Base-by-base conservation (phyloP, 2,888 invertebrate genomes). In the Rotaria macrura region DNA sequence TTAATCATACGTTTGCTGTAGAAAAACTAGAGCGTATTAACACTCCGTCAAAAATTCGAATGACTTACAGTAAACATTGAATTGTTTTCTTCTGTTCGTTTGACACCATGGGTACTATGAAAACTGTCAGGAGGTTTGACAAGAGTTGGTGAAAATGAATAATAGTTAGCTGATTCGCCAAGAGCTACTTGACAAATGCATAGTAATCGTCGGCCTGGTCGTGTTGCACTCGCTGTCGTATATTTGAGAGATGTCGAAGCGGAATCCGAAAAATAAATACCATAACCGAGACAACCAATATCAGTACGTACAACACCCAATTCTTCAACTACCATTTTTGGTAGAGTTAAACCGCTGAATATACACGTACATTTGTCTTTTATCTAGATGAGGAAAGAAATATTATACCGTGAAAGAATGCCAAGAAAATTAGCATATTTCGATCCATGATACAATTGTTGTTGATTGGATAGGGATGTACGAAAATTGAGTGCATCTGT, bases 241-340 rank as follows among this genome's bases (percentile, higher is more conserved):
- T 85, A 85, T 79, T 84, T 84, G 2, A 85, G 20, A 84, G 72
- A 83, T 5, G 84, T 85, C 65, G 65, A 65, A 34, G 14, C 57
- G n/a, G 88, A 87, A 87, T 89, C 89, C 17, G 90, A 89, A 87
- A 90, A 91, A 87, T 91, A 91, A 52, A 91, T 89, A 9, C 90
- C 91, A 87, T 88, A 87, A 54, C 91, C 91, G 84, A 91, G 88
- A 88, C 88, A 89, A n/a, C 90, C 90, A 43, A 88, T 88, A 87
- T 91, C 90, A 29, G 89, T 89, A 74, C 89, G 87, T 25, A 87
- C 88, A 43, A 90, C 89, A 38, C 90, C 90, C 20, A 54, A 74
- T 25, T 72, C 40, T 54, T 65, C 55, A 2, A 79, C 34, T 47
- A 87, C 84, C 12, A 74, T 83, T 52, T 87, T 87, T 20, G 85